Conservation (phyloP, 2,797 vertebrate species). For the Merluccius polli region DNA sequence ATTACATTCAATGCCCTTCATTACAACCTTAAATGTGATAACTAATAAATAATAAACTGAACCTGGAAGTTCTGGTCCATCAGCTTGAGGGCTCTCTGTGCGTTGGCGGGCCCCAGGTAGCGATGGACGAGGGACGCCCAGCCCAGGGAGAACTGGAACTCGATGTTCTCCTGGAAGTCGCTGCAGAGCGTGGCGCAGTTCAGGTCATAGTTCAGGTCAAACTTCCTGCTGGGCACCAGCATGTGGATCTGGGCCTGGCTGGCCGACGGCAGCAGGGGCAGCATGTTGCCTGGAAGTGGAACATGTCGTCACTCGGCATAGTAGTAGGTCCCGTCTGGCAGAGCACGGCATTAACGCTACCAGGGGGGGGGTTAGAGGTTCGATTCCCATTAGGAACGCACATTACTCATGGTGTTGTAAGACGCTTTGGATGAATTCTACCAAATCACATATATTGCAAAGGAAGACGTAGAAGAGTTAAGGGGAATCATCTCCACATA, state of each 20-base stretch:
- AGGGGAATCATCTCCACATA: too few species aligned
- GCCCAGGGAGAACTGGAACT: conserved; percentile 92
- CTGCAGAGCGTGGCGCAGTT: conserved; percentile 90
- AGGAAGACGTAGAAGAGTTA: not conserved
- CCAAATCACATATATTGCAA: not conserved
- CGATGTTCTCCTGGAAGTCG: conserved; percentile 96
- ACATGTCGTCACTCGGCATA: not conserved
- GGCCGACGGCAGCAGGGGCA: conserved; percentile 84
- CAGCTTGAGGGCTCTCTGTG: conserved; percentile 80
- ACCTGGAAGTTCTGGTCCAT: conserved; percentile 83
- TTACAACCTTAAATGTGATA: not conserved
- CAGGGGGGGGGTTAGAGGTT: not conserved
- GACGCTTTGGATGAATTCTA: not conserved
- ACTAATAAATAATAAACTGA: not conserved
- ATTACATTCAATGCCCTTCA: not conserved
- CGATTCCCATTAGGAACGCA: not conserved
- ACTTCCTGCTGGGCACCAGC: conserved; percentile 85
- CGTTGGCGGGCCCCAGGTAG: conserved; percentile 85
- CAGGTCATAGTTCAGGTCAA: conserved; percentile 95
- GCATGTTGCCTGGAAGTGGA: conserved; percentile 80
- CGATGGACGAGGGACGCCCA: conserved; percentile 87
- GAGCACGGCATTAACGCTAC: not conserved
- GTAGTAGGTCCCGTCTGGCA: not conserved
- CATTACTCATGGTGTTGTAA: not conserved
- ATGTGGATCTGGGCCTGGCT: conserved; percentile 81